phyloP scores from a whole-genome alignment of 2,113 vertebrate species.

The Chloroceryle aenea region DNA sequence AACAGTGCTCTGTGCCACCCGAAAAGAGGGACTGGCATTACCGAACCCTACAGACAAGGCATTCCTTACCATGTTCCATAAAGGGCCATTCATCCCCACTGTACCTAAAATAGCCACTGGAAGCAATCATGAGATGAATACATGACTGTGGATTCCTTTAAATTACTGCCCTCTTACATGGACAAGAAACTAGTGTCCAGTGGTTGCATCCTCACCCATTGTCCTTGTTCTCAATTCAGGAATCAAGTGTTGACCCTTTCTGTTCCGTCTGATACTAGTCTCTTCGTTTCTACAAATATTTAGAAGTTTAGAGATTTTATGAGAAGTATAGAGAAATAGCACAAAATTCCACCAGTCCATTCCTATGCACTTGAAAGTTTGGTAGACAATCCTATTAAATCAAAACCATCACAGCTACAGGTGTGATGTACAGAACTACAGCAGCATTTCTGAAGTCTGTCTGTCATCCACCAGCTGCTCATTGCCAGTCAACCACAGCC shows the following conservation, averaged over 20 bases:
- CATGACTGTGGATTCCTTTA: background rate
- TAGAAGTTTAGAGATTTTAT: background rate
- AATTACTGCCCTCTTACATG: background rate
- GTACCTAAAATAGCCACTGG: constrained; percentile 26
- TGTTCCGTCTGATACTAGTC: background rate
- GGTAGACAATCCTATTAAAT: background rate
- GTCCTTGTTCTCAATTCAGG: background rate
- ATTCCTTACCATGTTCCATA: background rate
- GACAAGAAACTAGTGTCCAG: constrained; percentile 15
- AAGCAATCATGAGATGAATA: constrained; percentile 20
- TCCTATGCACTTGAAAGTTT: background rate
- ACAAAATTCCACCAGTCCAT: background rate
- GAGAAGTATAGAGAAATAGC: background rate
- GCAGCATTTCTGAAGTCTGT: background rate
- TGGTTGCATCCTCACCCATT: background rate
- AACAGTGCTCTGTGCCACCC: background rate
- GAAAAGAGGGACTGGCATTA: background rate
- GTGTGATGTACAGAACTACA: background rate
- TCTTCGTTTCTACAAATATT: background rate
- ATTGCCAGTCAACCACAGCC: background rate
- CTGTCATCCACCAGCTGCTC: background rate
- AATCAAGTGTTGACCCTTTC: background rate
- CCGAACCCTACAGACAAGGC: constrained; percentile 14
- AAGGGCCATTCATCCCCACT: constrained; percentile 12
- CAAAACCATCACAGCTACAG: background rate